Conservation (phyloP, 2,797 vertebrate species). For the Acropternis orthonyx region DNA sequence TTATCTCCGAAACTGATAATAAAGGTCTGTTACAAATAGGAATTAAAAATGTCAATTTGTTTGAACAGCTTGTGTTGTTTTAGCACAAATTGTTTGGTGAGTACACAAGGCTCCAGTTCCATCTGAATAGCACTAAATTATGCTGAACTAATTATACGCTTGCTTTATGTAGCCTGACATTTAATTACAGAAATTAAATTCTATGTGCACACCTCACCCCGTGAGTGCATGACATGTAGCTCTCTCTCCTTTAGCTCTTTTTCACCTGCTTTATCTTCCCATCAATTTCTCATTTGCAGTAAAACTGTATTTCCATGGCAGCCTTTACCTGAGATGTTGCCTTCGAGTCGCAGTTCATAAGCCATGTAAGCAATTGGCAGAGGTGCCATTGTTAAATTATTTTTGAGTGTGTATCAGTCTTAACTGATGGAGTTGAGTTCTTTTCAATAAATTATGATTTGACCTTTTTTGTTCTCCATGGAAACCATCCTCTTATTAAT, state of each 20-base stretch:
- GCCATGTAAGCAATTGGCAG: conserved; percentile 64
- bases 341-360: conserved; percentile 51
- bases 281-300: conserved; percentile 48
- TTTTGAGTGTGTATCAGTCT: conserved; percentile 12
- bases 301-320: conserved; percentile 58
- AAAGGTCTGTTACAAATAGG: conserved; percentile 70
- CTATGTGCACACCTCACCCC: conserved; percentile 29
- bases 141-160: conserved; percentile 77
- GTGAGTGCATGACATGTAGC: conserved; percentile 51
- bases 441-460: conserved; percentile 35
- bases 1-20: conserved; percentile 63
- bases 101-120: conserved; percentile 75
- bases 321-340: conserved; percentile 55
- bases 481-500: conserved; percentile 49
- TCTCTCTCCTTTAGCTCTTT: conserved; percentile 31
- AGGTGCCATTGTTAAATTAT: not conserved
- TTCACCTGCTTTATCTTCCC: conserved; percentile 60
- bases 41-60: conserved; percentile 79
- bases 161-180: conserved; percentile 76
- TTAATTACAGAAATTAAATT: conserved; percentile 73
- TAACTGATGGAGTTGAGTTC: conserved; percentile 10
- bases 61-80: conserved; percentile 80
- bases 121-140: conserved; percentile 76
- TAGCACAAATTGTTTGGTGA: conserved; percentile 77
- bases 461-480: conserved; percentile 73